Evolutionary conservation across 37 sponge, comb jelly and placozoan species (phyloP).

Genomic region (Chondrosia reniformis): DNA sequence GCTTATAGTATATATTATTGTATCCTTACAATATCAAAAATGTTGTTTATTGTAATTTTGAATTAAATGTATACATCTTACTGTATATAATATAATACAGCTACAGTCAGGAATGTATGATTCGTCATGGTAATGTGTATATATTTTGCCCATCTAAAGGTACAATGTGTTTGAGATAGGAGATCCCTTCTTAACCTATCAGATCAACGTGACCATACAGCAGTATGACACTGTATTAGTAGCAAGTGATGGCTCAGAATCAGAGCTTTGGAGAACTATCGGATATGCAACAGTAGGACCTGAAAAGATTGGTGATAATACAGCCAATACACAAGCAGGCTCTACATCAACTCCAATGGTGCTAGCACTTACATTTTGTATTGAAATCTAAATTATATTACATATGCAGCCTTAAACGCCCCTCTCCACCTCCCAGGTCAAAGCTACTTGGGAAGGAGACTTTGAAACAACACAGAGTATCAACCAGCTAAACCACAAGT

Average conservation of each 20-base stretch:
- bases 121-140: too few relatives aligned
- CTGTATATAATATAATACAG: too few relatives aligned
- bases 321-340: constrained; percentile 21
- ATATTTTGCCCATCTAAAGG: too few relatives aligned
- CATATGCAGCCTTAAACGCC: neutral
- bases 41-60: neutral
- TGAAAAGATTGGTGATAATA: constrained; percentile 46
- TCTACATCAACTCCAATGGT: constrained; percentile 49
- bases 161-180: constrained; percentile 61
- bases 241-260: neutral
- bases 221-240: constrained; percentile 40
- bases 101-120: too few relatives aligned
- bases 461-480: constrained; percentile 34
- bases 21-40: neutral
- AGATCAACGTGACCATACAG: constrained; percentile 65
- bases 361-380: too few relatives aligned
- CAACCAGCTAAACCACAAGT: constrained; percentile 50
- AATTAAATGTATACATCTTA: neutral
- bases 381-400: neutral
- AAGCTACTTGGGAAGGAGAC: constrained; percentile 73
- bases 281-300: constrained; percentile 67
- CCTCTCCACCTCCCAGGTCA: constrained; percentile 34
- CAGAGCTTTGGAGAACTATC: constrained; percentile 52
- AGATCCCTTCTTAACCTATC: constrained; percentile 56
- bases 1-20: neutral